Evolutionary conservation across 2,888 invertebrate genomes (phyloP), one percentile per base, ranked within the genome.

Genomic region (Unio pictorum): DNA sequence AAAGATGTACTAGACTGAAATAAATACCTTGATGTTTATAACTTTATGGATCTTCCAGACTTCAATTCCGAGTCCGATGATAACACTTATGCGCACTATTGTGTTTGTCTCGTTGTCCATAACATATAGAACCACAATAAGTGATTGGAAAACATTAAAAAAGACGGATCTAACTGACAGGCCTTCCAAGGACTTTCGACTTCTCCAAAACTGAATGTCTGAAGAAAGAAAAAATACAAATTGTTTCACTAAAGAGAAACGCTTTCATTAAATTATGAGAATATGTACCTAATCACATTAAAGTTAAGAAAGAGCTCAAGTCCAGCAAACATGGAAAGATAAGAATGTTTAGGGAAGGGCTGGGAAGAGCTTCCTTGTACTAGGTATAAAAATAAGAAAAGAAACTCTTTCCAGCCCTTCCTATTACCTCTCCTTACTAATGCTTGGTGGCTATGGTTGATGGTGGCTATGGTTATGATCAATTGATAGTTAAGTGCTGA

Each of bases 151-250:
- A 7, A 99, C 98, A 86, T 96, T 97, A 91, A 99, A 99, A 91
- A 99, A 97, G 54, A 99, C 98, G 3, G 90, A 98, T 79, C 99
- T 93, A 5, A 99, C 99, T 0, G 99, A 99, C 58, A 99, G 92
- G 17, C 99, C 99, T 91, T 99, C 99, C 62, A 99, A 91, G 0
- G 97, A 97, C 89, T 98, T 96, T 23, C 98, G 93, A 86, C 97
- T 98, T 85, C 97, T 97, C 99, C 99, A 99, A 90, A 99, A 99
- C 90, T 99, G 99, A 86, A 99, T 99, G 90, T 99, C 94, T 94
- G 90, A 30, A 81, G 66, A 61, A 34, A 54, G 76, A 69, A 54
- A 63, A 64, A 30, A 45, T 45, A 45, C 15, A 45, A 20, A 63
- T 28, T 5, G 34, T 23, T 57, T 1, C 17, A 57, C 4, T 69